These are phyloP conservation scores for Dynastes maya DNA, from an alignment of 2,888 invertebrate genomes.

Conservation along the genomic window DNA sequence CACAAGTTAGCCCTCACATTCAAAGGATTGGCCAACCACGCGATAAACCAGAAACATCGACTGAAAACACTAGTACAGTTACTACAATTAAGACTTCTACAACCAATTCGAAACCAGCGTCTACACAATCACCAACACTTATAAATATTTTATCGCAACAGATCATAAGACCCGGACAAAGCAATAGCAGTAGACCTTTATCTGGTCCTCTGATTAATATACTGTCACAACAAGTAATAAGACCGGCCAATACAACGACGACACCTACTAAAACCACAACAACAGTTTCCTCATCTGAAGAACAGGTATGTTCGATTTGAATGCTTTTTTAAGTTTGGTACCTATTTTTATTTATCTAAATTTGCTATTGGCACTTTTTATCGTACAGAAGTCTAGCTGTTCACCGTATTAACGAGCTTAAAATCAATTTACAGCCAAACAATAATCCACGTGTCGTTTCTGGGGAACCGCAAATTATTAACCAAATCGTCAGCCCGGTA, in stretches of 20 bases:
- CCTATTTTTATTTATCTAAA: background rate
- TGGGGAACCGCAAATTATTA: conserved; percentile 57
- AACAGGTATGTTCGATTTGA: conserved; percentile 59
- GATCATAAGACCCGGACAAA: conserved; percentile 65
- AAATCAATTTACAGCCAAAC: conserved; percentile 55
- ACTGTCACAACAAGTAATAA: conserved; percentile 68
- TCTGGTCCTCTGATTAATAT: conserved; percentile 67
- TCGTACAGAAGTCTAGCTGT: background rate
- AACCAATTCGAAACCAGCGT: conserved; percentile 60
- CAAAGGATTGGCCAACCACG: conserved; percentile 71
- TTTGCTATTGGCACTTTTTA: background rate
- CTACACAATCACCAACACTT: conserved; percentile 69
- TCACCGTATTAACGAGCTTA: conserved; percentile 8
- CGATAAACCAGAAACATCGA: conserved; percentile 64
- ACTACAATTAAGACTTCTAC: conserved; percentile 51
- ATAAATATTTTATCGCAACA: conserved; percentile 74
- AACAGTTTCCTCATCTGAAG: conserved; percentile 53
- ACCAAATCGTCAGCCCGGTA: conserved; percentile 58
- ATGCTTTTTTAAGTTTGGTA: background rate
- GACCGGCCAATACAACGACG: conserved; percentile 60
- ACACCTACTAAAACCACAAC: conserved; percentile 59
- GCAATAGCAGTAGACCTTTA: conserved; percentile 58
- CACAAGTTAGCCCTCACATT: conserved; percentile 71
- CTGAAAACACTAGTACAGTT: conserved; percentile 53
- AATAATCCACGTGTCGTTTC: conserved; percentile 55